Evolutionary conservation across 92 coral and sea anemone species (phyloP).

Genomic region (Parazoanthus atlanticus): DNA sequence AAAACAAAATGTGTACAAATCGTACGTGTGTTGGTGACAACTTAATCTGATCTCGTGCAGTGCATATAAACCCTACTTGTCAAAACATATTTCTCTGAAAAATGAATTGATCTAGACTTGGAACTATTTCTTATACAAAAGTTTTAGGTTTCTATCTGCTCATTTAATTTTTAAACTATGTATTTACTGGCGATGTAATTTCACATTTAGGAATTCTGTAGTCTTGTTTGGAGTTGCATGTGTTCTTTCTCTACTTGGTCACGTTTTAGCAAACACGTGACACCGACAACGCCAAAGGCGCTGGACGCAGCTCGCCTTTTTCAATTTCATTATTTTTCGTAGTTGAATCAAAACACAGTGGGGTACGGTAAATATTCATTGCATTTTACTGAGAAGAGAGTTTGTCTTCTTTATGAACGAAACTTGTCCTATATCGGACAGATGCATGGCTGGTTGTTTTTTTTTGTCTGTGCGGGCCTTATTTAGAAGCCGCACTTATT

Average conservation of each 20-base stretch:
- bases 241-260: neutral
- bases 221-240: neutral
- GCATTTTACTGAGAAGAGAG: neutral
- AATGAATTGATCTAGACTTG: neutral
- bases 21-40: neutral
- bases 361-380: neutral
- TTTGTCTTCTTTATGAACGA: neutral
- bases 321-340: neutral
- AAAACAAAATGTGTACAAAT: neutral
- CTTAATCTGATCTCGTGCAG: neutral
- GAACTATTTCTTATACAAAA: neutral
- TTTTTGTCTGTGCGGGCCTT: neutral
- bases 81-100: neutral
- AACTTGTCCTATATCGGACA: neutral
- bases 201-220: neutral
- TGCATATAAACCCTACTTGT: neutral
- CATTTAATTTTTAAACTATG: neutral
- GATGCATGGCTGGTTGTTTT: neutral
- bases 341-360: neutral
- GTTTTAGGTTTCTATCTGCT: neutral
- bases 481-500: neutral
- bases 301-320: neutral
- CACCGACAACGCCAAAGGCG: neutral
- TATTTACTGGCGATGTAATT: neutral
- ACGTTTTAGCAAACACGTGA: neutral